These are phyloP conservation scores for Oenanthe oenanthe DNA, from an alignment of 2,113 vertebrate species.

Conservation along the genomic window DNA sequence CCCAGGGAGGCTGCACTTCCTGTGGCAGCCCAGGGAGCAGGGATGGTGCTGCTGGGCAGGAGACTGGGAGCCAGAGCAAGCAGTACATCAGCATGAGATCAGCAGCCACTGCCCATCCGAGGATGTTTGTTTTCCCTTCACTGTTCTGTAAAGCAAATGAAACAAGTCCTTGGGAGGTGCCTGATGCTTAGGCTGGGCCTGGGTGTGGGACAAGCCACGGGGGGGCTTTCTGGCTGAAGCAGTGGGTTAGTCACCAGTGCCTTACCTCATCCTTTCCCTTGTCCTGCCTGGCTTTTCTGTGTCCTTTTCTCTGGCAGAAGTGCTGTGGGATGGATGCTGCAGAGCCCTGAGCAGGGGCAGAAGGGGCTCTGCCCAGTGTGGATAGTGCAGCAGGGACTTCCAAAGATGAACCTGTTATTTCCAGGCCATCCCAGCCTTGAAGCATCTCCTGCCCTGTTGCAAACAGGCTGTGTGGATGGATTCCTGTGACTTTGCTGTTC, in stretches of 20 bases:
- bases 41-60: not conserved
- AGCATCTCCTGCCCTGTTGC: fast-evolving
- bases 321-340: not conserved
- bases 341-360: not conserved
- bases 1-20: not conserved
- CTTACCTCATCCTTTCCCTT: not conserved
- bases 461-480: fast-evolving
- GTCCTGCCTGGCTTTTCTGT: not conserved
- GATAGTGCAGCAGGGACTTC: not conserved
- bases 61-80: not conserved
- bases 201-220: not conserved
- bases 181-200: not conserved
- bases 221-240: not conserved
- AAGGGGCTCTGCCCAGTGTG: not conserved
- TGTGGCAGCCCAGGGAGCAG: not conserved
- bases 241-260: not conserved
- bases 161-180: not conserved
- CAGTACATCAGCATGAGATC: not conserved
- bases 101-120: not conserved
- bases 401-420: not conserved
- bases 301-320: not conserved
- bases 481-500: not conserved
- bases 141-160: not conserved
- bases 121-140: not conserved
- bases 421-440: not conserved